phyloP scores from a whole-genome alignment of 2,113 vertebrate species.

The Scolopax mira region DNA sequence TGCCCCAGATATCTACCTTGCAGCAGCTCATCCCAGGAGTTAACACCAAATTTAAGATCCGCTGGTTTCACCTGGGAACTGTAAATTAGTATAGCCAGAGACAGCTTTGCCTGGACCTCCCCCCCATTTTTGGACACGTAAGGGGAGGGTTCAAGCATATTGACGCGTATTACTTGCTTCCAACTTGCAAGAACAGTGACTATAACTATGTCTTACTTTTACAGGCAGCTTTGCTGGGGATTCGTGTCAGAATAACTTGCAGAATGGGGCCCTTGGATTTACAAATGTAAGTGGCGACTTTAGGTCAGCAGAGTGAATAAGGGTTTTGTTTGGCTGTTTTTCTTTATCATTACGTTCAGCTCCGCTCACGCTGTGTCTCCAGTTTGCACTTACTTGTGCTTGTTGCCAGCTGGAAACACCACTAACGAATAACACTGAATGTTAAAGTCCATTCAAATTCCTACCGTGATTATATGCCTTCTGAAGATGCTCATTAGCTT shows the following conservation, averaged over 20 bases:
- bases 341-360: constrained; percentile 55
- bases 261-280: neutral
- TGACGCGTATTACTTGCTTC: neutral
- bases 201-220: neutral
- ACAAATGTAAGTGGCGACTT: neutral
- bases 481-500: constrained; percentile 29
- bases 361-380: constrained; percentile 8
- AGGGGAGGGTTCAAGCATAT: neutral
- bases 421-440: constrained; percentile 51
- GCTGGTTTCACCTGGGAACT: neutral
- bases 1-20: neutral
- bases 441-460: constrained; percentile 65
- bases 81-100: neutral
- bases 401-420: constrained; percentile 48
- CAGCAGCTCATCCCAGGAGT: neutral
- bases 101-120: neutral
- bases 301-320: constrained; percentile 10
- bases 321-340: constrained; percentile 55
- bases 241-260: neutral
- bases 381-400: constrained; percentile 46
- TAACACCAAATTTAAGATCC: neutral
- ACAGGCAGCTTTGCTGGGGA: neutral
- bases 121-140: rapidly evolving
- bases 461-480: neutral
- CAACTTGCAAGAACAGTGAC: neutral